phyloP scores from a whole-genome alignment of 2,797 vertebrate species.

The Chaenodraco wilsoni region DNA sequence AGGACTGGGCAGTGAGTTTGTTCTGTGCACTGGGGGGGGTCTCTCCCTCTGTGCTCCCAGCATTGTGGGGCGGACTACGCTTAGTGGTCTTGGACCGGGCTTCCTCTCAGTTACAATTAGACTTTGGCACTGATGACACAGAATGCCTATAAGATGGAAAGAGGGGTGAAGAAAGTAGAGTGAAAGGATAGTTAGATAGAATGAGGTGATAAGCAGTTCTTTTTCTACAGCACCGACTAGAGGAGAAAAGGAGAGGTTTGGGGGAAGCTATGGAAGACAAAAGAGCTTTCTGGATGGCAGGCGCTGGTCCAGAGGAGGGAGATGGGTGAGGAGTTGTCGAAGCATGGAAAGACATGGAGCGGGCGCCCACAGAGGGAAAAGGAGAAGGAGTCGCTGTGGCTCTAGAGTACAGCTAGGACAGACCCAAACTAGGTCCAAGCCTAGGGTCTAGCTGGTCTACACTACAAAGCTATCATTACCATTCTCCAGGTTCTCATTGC shows the following conservation, averaged over 20 bases:
- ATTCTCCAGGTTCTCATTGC: conserved; percentile 97
- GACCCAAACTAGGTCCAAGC: conserved; percentile 7
- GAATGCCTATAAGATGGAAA: conserved; percentile 73
- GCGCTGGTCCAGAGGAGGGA: conserved; percentile 41
- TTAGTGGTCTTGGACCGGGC: conserved; percentile 63
- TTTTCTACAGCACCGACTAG: conserved; percentile 11
- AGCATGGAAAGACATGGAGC: conserved; percentile 58
- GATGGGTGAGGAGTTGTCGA: conserved; percentile 63
- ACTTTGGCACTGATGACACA: conserved; percentile 72
- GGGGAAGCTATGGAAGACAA: conserved; percentile 29
- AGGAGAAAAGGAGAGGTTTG: conserved; percentile 3
- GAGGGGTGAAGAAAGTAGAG: conserved; percentile 65
- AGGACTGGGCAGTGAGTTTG: conserved; percentile 66
- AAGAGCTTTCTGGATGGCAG: conserved; percentile 50
- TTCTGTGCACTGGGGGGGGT: conserved; percentile 12
- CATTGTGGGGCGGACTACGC: conserved; percentile 65
- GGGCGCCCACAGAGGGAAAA: conserved; percentile 33
- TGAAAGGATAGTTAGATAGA: conserved; percentile 53
- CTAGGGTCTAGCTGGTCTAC: conserved; percentile 43
- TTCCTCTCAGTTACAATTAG: conserved; percentile 69
- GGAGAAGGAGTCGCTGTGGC: conserved; percentile 37
- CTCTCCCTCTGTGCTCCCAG: conserved; percentile 41
- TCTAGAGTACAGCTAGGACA: conserved; percentile 31
- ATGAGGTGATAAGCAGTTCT: conserved; percentile 17
- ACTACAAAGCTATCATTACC: conserved; percentile 86